Conservation (phyloP, 2,797 vertebrate genomes). For the Benthosema pterotum region DNA sequence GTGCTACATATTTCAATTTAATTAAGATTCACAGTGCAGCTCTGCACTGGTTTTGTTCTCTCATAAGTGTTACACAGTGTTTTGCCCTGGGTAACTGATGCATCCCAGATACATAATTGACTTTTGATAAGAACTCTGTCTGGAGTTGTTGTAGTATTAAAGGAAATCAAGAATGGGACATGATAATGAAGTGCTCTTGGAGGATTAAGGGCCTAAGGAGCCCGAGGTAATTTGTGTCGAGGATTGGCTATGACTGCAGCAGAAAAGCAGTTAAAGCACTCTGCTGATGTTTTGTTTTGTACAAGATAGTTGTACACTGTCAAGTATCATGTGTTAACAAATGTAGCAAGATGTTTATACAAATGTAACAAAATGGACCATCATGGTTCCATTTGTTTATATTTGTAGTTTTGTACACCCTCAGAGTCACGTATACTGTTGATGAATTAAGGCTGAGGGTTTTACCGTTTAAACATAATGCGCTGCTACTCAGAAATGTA, state of each 20-base stretch:
- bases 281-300: not conserved
- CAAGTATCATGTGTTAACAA: too few relatives aligned
- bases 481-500: too few relatives aligned
- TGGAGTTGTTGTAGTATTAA: conserved; percentile 35
- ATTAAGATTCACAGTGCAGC: conserved; percentile 40
- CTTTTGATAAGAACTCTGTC: conserved; percentile 46
- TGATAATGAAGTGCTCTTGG: conserved; percentile 56
- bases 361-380: too few relatives aligned
- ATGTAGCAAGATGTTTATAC: too few relatives aligned
- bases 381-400: too few relatives aligned
- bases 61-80: conserved; percentile 24
- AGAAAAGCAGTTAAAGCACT: conserved; percentile 1
- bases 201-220: conserved; percentile 40
- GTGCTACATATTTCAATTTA: conserved; percentile 5
- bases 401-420: too few relatives aligned
- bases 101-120: conserved; percentile 44
- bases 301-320: not conserved
- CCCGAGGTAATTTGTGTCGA: conserved; percentile 35
- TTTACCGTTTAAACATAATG: too few relatives aligned
- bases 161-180: conserved; percentile 53
- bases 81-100: conserved; percentile 25
- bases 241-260: conserved; percentile 9
- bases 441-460: too few relatives aligned
- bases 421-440: too few relatives aligned
- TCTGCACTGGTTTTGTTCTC: conserved; percentile 8